phyloP scores from a whole-genome alignment of 1,140 invertebrate species.

The Hetaerina americana region DNA sequence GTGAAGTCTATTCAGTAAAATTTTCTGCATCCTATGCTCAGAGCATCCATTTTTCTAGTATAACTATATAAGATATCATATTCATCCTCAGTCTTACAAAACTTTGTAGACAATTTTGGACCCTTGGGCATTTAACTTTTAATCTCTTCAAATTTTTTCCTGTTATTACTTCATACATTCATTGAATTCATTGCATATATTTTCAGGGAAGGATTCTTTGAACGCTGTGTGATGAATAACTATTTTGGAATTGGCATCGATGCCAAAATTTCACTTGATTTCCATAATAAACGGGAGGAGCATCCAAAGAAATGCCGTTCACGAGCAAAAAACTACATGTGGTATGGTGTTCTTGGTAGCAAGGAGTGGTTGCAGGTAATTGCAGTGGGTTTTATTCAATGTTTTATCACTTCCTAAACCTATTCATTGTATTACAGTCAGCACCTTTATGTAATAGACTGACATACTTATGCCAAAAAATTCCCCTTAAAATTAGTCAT shows the following conservation, averaged over 20 bases:
- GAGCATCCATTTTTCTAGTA: no score
- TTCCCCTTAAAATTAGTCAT: conserved; percentile 2
- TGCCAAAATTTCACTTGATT: conserved; percentile 94
- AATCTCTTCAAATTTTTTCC: conserved; percentile 7
- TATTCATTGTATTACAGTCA: background rate
- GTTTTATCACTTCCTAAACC: no score
- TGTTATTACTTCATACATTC: conserved; percentile 11
- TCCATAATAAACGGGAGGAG: conserved; percentile 94
- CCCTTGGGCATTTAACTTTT: background rate
- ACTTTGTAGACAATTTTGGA: no score
- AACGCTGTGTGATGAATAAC: conserved; percentile 97
- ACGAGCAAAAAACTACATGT: conserved; percentile 92
- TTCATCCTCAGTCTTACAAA: no score
- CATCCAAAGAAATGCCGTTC: conserved; percentile 95
- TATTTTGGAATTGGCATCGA: conserved; percentile 99
- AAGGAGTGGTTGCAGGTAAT: conserved; percentile 65
- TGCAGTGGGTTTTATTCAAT: background rate
- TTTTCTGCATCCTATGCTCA: no score
- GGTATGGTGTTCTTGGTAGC: conserved; percentile 90
- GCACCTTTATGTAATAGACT: background rate
- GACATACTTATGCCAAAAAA: background rate
- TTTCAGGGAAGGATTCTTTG: conserved; percentile 74
- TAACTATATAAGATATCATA: no score
- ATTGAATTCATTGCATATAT: no score
- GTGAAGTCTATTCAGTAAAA: no score